phyloP scores from a whole-genome alignment of 2,797 vertebrate genomes.

The Lepidocolaptes lacrymiger region DNA sequence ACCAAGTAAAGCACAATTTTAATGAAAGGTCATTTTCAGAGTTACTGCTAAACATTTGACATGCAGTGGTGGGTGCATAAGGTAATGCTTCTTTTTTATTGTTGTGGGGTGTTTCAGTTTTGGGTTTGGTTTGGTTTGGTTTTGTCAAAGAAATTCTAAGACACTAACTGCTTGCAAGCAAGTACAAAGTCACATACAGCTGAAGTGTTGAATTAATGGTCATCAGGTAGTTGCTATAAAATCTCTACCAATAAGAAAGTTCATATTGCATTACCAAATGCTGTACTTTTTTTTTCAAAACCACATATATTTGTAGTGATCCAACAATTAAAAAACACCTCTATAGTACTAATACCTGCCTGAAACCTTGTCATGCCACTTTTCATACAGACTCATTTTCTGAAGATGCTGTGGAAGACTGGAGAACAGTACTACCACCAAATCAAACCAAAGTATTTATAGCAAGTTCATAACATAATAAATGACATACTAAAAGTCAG shows the following conservation, averaged over 20 bases:
- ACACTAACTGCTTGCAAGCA: neutral
- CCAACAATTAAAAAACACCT: neutral
- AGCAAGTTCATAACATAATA: neutral
- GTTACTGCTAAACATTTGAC: neutral
- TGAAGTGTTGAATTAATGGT: neutral
- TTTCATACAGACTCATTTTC: neutral
- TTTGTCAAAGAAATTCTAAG: neutral
- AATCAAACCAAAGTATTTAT: neutral
- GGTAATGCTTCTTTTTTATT: neutral
- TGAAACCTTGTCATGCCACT: neutral
- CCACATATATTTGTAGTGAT: neutral
- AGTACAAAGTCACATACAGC: neutral
- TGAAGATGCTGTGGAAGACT: neutral
- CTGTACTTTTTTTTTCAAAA: neutral
- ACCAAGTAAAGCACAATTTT: neutral
- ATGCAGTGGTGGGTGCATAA: neutral
- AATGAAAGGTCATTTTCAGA: neutral
- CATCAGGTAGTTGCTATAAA: neutral
- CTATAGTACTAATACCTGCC: neutral
- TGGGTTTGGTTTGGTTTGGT: neutral
- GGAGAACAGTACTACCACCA: neutral
- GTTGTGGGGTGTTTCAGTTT: neutral
- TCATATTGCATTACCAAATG: neutral
- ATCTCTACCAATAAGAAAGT: neutral
- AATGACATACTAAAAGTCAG: neutral